These are phyloP conservation scores for Auanema freiburgensis DNA, from an alignment of 2,888 invertebrate species.

Conservation along the genomic window DNA sequence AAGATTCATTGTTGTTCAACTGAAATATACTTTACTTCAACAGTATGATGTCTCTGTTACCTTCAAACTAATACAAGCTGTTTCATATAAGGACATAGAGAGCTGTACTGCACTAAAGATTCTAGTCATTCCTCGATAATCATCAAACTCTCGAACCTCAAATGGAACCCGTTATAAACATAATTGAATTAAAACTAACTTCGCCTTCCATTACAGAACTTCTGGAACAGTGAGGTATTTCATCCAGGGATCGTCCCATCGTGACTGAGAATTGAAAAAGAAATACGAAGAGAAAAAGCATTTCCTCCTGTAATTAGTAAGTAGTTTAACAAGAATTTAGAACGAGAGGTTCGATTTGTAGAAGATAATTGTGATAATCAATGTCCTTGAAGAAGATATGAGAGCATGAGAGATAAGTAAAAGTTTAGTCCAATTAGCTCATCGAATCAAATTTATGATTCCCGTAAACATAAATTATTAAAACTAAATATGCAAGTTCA, in stretches of 20 bases:
- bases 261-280: background rate
- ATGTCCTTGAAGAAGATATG: too few species aligned
- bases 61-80: slow-evolving; percentile 36
- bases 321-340: too few species aligned
- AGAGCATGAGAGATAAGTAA: too few species aligned
- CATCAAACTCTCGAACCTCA: slow-evolving; percentile 14
- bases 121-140: background rate
- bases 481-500: too few species aligned
- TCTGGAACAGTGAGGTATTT: slow-evolving; percentile 19
- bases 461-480: too few species aligned
- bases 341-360: too few species aligned
- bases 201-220: slow-evolving; percentile 20
- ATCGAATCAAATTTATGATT: too few species aligned
- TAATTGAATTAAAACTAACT: slow-evolving; percentile 1
- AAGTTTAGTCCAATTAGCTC: too few species aligned
- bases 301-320: background rate
- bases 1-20: slow-evolving; percentile 13
- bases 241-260: slow-evolving; percentile 6
- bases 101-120: slow-evolving; percentile 30
- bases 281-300: slow-evolving; percentile 1
- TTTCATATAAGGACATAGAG: slow-evolving; percentile 42
- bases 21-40: background rate
- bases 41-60: background rate
- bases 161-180: background rate
- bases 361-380: too few species aligned